Conservation (phyloP, 92 coral and sea anemone genomes). For the Meandrina meandrites region DNA sequence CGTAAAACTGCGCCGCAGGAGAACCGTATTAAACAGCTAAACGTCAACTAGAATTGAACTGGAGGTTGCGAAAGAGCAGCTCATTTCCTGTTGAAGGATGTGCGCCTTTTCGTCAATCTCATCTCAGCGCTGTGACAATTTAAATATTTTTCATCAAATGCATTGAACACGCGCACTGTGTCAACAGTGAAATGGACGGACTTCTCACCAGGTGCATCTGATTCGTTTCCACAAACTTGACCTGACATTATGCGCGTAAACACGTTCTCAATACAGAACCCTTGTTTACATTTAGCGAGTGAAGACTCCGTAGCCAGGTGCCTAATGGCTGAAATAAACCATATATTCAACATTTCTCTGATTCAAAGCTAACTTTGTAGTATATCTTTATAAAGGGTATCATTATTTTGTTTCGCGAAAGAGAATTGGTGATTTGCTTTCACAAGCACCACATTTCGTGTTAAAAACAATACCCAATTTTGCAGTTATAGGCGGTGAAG, state of each 20-base stretch:
- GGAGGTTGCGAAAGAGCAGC: background rate
- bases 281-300: background rate
- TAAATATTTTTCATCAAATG: constrained; percentile 40
- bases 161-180: constrained; percentile 35
- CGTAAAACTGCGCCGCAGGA: background rate
- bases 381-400: background rate
- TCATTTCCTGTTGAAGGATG: constrained; percentile 48
- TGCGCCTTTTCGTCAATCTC: constrained; percentile 30
- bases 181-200: constrained; percentile 14
- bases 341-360: background rate
- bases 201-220: background rate
- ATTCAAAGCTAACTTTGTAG: background rate
- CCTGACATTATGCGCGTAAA: background rate
- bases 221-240: background rate
- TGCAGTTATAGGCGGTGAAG: background rate
- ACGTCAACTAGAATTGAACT: too few relatives aligned
- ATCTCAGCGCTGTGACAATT: constrained; percentile 36
- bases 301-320: background rate
- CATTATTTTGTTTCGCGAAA: too few relatives aligned
- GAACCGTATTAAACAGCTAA: background rate
- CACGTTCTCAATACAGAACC: background rate
- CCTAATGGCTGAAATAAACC: background rate
- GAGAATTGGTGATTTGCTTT: background rate
- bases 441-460: background rate
- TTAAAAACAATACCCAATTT: background rate